These are phyloP conservation scores for Drosophila mulleri DNA, from an alignment of 2,888 invertebrate genomes.

Conservation along the genomic window DNA sequence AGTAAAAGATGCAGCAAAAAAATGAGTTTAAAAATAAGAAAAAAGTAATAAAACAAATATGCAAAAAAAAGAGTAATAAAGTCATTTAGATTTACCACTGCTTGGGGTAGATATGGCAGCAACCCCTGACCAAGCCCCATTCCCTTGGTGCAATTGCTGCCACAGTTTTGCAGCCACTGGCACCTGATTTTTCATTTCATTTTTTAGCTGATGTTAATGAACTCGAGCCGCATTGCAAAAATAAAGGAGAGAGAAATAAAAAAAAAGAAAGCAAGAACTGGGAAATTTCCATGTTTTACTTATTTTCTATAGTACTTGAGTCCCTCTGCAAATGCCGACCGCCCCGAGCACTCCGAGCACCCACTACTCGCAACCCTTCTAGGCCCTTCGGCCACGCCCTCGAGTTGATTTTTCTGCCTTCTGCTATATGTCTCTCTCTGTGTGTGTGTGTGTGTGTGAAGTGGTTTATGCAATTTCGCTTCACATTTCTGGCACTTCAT, in stretches of 20 bases:
- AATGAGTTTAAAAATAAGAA: not conserved
- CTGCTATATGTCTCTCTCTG: conserved; percentile 23
- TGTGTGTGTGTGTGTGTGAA: conserved; percentile 19
- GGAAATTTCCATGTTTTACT: conserved; percentile 35
- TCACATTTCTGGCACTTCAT: conserved; percentile 81
- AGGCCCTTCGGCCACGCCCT: conserved; percentile 24
- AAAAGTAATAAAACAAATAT: conserved; percentile 44
- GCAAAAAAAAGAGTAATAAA: conserved; percentile 66
- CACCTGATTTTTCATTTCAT: conserved; percentile 47
- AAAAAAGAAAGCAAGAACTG: not conserved
- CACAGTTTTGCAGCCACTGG: conserved; percentile 69
- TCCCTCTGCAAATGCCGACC: not conserved
- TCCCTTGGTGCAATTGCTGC: conserved; percentile 20
- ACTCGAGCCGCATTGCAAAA: conserved; percentile 65
- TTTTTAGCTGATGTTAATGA: conserved; percentile 68
- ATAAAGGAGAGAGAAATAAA: conserved; percentile 1
- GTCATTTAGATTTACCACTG: conserved; percentile 79
- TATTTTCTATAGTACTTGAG: conserved; percentile 21
- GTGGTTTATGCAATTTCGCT: conserved; percentile 80
- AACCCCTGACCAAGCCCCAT: conserved; percentile 9
- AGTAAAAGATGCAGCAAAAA: conserved; percentile 21
- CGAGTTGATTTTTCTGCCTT: conserved; percentile 55
- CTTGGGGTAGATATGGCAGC: conserved; percentile 76
- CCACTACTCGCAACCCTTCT: not conserved
- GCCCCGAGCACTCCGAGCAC: not conserved